These are phyloP conservation scores for Pseudomyrmex pallidus DNA, from an alignment of 1,140 invertebrate genomes.

Conservation along the genomic window DNA sequence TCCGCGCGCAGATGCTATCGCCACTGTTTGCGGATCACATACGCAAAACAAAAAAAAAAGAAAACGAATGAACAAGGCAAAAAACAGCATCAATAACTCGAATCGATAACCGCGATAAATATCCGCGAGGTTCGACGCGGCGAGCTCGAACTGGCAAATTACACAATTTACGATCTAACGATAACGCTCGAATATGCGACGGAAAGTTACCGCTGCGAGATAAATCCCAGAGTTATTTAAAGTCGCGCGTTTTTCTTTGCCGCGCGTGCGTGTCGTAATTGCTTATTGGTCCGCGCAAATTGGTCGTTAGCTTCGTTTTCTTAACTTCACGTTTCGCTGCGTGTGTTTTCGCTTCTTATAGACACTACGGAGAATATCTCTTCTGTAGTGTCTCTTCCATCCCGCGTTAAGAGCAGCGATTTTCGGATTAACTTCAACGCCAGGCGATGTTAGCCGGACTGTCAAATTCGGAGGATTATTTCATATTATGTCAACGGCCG, in stretches of 20 bases:
- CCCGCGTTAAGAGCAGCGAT: not conserved
- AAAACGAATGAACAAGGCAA: conserved; percentile 3
- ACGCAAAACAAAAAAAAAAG: conserved; percentile 7
- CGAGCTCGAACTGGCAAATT: conserved; percentile 69
- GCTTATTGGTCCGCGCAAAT: conserved; percentile 70
- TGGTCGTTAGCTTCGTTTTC: conserved; percentile 22
- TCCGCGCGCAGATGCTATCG: not conserved
- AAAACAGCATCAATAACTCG: conserved; percentile 34
- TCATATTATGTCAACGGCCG: conserved; percentile 75
- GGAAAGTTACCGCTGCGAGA: conserved; percentile 63
- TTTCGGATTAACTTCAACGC: conserved; percentile 30
- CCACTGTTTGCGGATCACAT: conserved; percentile 5
- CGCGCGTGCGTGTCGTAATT: conserved; percentile 66
- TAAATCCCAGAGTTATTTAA: conserved; percentile 68
- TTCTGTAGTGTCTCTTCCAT: not conserved
- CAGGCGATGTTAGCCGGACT: conserved; percentile 31
- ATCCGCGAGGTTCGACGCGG: conserved; percentile 49
- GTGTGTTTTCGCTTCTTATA: not conserved
- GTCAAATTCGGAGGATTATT: conserved; percentile 73
- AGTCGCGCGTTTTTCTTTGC: conserved; percentile 71
- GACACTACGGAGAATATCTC: not conserved
- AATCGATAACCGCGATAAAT: conserved; percentile 79
- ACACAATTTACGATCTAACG: conserved; percentile 76
- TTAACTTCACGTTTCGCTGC: not conserved
- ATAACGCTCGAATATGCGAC: conserved; percentile 66